phyloP scores from a whole-genome alignment of 2,797 vertebrate genomes.

The Acrocephalus scirpaceus region DNA sequence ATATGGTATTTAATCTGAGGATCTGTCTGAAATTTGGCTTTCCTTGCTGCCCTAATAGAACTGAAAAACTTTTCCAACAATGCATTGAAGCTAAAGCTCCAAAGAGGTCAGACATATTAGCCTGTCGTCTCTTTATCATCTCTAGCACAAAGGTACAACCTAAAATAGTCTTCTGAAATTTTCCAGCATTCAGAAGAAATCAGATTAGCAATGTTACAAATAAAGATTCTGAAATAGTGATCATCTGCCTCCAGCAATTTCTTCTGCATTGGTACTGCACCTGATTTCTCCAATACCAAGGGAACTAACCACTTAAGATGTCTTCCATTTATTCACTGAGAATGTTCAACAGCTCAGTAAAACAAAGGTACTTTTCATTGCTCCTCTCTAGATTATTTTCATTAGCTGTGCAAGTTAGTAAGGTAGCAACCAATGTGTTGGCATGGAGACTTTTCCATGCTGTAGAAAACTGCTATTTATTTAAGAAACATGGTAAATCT shows the following conservation, averaged over 20 bases:
- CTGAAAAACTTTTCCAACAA: not conserved
- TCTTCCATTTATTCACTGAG: not conserved
- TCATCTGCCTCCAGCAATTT: not conserved
- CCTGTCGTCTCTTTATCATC: not conserved
- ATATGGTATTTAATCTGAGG: not conserved
- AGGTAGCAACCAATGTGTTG: not conserved
- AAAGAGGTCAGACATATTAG: not conserved
- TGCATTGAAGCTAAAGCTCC: not conserved
- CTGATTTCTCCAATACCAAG: not conserved
- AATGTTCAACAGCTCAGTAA: not conserved
- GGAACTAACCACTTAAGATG: not conserved
- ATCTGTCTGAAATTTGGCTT: not conserved
- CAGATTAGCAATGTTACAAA: not conserved
- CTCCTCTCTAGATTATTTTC: not conserved
- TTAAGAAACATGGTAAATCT: not conserved
- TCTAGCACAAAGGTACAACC: not conserved
- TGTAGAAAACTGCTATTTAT: not conserved
- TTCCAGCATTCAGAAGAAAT: not conserved
- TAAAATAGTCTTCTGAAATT: not conserved
- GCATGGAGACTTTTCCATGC: not conserved
- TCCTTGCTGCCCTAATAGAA: not conserved
- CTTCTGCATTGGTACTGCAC: not conserved
- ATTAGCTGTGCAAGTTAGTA: not conserved
- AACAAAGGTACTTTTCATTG: not conserved
- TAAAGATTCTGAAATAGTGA: not conserved